Base-by-base conservation (phyloP, 2,113 vertebrate genomes). In the Salvelinus alpinus region DNA sequence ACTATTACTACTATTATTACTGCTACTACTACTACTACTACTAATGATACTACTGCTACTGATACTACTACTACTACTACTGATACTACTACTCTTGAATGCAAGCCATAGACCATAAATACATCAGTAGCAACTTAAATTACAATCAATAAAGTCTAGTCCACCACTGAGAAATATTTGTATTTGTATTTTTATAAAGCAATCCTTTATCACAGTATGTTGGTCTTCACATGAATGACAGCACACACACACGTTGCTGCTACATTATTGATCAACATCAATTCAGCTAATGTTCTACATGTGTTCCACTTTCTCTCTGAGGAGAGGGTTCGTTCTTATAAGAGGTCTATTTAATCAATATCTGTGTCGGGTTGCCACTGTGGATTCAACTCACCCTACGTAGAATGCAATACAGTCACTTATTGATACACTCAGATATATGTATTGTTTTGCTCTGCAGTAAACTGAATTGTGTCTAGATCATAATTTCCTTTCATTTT, bases 201-300 rank as follows among this genome's bases (percentile, higher is more conserved):
- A 20, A 18, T 18, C 74, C 76, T 85, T 76, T 60, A 70, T 86
- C 65, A 73, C 66, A 83, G 60, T 73, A 73, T 60, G 78, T 70
- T 73, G 44, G 24, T 64, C 70, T 78, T 88, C 70, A 79, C 74
- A 34, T 85, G 76, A 90, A 64, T 77, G 78, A 82, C 76, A 86
- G 80, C 83, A 85, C 84, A 81, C 72, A 81, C 72, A 79, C 74
- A 77, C 73, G 77, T 71, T 87, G 73, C 84, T 83, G 48, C 71
- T 91, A 81, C 89, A 91, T 91, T 84, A 91, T 91, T 90, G 87
- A 91, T 79, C 78, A 79, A 88, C 75, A 78, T 82, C 89, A 87
- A 79, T 84, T 73, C 82, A 72, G 76, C 75, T 83, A 77, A 90
- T 90, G 86, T 87, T 85, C 79, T 83, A 89, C 90, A 90, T 76